These are phyloP conservation scores for Polymixis flavicincta DNA, from an alignment of 2,888 invertebrate genomes.

Conservation along the genomic window DNA sequence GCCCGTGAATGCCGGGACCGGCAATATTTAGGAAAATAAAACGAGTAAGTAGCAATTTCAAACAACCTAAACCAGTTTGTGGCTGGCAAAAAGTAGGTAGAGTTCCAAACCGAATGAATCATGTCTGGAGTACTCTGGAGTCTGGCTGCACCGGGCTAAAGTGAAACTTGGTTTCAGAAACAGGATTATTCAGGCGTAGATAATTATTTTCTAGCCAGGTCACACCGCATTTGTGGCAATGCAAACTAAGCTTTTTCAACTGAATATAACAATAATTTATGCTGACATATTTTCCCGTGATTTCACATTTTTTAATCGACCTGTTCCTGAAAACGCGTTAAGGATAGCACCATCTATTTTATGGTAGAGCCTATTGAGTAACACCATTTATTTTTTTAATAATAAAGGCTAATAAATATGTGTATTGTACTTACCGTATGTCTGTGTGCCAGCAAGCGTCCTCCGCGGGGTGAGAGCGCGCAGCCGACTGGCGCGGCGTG, in stretches of 20 bases:
- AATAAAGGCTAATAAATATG: not conserved
- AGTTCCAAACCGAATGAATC: not conserved
- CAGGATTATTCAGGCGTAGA: not conserved
- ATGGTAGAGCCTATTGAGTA: not conserved
- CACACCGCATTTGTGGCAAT: conserved; percentile 1
- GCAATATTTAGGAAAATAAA: conserved; percentile 11
- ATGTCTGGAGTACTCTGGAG: not conserved
- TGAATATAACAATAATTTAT: conserved; percentile 6
- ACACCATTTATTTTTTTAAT: conserved; percentile 2
- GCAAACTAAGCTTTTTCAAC: conserved; percentile 15
- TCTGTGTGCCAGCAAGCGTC: conserved; percentile 50
- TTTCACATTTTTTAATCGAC: not conserved
- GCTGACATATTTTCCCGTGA: not conserved
- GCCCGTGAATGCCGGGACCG: not conserved
- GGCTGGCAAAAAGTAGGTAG: conserved; percentile 12
- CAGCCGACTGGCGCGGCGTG: conserved; percentile 70
- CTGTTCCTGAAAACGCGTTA: conserved; percentile 1
- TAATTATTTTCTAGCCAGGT: not conserved
- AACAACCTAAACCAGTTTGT: conserved; percentile 42
- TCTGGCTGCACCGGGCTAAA: not conserved
- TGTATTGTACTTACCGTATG: conserved; percentile 57
- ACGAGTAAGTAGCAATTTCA: not conserved
- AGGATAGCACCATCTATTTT: not conserved
- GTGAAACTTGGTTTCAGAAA: not conserved
- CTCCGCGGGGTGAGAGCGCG: conserved; percentile 69